These are phyloP conservation scores for Keiferia lycopersicella DNA, from an alignment of 2,888 invertebrate genomes.

Conservation along the genomic window DNA sequence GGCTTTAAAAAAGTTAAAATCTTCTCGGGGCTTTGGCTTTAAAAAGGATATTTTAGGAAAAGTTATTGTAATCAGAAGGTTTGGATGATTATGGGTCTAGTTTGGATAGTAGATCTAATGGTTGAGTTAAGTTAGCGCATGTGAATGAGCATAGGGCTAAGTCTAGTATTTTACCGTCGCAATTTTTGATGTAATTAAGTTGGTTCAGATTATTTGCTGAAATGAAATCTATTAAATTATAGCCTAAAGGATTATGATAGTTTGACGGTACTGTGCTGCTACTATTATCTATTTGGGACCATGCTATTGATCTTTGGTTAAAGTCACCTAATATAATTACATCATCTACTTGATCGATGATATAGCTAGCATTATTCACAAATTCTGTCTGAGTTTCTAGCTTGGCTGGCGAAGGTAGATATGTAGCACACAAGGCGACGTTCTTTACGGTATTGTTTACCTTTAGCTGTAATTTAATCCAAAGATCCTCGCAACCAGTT, in stretches of 20 bases:
- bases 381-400: neutral
- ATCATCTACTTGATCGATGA: neutral
- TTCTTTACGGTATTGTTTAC: neutral
- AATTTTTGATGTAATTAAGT: conserved; percentile 1
- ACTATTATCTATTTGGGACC: neutral
- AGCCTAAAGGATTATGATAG: neutral
- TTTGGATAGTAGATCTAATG: neutral
- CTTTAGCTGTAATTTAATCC: neutral
- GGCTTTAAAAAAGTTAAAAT: conserved; percentile 3
- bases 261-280: neutral
- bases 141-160: neutral
- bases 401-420: neutral
- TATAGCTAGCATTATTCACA: neutral
- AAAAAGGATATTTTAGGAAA: neutral
- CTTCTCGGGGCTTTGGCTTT: neutral
- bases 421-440: neutral
- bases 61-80: neutral
- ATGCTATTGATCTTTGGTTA: neutral
- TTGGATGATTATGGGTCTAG: no score
- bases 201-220: neutral
- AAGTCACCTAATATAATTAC: conserved; percentile 10
- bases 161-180: conserved; percentile 3
- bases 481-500: conserved; percentile 7
- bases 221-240: conserved; percentile 4
- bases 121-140: neutral